Evolutionary conservation across 2,113 vertebrate genomes (phyloP).

Genomic region (Rhea americana): DNA sequence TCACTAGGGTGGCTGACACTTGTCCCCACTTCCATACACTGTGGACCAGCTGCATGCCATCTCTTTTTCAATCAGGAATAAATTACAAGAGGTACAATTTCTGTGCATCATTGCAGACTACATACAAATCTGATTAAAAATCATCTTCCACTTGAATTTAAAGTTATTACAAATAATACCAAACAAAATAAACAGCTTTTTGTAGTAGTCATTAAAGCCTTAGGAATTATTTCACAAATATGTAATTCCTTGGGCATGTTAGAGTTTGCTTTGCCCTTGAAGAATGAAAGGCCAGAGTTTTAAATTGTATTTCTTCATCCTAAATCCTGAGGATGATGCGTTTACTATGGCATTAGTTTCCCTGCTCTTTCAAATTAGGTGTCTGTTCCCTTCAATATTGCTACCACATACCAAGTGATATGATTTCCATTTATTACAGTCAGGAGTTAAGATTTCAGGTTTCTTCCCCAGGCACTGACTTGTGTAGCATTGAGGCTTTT

Average conservation of each 20-base stretch:
- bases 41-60: not conserved
- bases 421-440: not conserved
- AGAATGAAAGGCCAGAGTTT: conserved; percentile 3
- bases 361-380: conserved; percentile 13
- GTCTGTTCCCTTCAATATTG: not conserved
- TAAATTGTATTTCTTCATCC: conserved; percentile 11
- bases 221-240: not conserved
- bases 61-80: not conserved
- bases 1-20: not conserved
- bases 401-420: not conserved
- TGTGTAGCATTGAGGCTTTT: not conserved
- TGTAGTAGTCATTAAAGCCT: not conserved
- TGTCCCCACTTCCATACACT: not conserved
- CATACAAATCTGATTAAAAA: not conserved
- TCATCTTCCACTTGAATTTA: not conserved
- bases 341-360: conserved; percentile 34
- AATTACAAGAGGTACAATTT: not conserved
- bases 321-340: not conserved
- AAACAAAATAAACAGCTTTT: conserved; percentile 1
- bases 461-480: not conserved
- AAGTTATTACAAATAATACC: not conserved
- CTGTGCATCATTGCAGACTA: not conserved
- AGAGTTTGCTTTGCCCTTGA: not conserved
- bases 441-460: conserved; percentile 1
- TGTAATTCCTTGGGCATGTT: not conserved